Evolutionary conservation across 2,113 vertebrate genomes (phyloP).

Genomic region (Orycteropus afer): DNA sequence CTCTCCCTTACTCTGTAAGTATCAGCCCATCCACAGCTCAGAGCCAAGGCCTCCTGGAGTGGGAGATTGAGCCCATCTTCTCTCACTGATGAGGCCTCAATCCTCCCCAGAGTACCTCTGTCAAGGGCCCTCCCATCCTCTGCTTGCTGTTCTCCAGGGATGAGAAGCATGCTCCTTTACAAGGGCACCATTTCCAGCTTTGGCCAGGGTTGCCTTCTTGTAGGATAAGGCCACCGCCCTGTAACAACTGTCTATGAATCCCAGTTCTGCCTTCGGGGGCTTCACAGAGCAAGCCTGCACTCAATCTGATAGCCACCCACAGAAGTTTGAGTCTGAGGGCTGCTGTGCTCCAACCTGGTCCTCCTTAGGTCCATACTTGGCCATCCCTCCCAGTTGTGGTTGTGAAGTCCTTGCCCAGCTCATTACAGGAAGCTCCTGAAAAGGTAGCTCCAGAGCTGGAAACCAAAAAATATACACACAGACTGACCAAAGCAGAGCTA

Average conservation of each 20-base stretch:
- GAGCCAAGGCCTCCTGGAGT: neutral
- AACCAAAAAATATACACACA: neutral
- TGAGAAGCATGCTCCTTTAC: neutral
- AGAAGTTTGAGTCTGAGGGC: neutral
- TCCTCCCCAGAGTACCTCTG: neutral
- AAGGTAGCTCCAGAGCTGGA: neutral
- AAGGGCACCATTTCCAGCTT: neutral
- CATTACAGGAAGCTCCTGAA: neutral
- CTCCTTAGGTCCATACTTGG: neutral
- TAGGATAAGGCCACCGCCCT: neutral
- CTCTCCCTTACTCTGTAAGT: neutral
- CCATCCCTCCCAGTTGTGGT: accelerated
- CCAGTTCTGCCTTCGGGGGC: neutral
- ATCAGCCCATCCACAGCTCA: neutral
- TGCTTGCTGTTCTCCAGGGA: neutral
- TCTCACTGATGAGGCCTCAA: neutral
- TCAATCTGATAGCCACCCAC: neutral
- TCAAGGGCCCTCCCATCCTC: neutral
- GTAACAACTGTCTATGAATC: accelerated
- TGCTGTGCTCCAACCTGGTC: neutral
- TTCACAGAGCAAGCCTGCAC: neutral
- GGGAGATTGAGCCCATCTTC: neutral
- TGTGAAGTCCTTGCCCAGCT: neutral
- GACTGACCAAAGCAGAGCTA: neutral
- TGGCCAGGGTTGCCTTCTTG: neutral